Conservation (phyloP, 2,888 invertebrate species). For the Odontomyia ornata region DNA sequence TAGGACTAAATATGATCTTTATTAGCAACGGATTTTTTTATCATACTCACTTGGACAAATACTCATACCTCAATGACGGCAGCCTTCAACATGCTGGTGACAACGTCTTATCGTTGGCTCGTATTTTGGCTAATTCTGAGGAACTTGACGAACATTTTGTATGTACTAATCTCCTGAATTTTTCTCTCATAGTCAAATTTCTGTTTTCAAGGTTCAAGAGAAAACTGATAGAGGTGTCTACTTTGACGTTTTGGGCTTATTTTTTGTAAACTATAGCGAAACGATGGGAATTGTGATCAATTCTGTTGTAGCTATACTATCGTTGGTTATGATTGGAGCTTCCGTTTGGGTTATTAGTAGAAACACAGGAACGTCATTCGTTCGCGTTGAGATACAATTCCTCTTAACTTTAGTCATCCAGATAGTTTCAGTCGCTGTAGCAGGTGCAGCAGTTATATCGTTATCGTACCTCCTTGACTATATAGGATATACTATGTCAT, state of each 20-base stretch:
- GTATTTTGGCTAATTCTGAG: constrained; percentile 64
- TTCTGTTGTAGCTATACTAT: constrained; percentile 60
- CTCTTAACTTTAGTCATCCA: constrained; percentile 57
- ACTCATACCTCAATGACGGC: constrained; percentile 70
- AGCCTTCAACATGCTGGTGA: constrained; percentile 80
- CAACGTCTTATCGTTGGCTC: constrained; percentile 70
- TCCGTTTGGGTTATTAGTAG: constrained; percentile 58
- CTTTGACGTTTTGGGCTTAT: constrained; percentile 77
- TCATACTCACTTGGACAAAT: constrained; percentile 77
- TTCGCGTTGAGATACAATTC: constrained; percentile 54
- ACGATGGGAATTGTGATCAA: constrained; percentile 63
- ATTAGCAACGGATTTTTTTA: constrained; percentile 79
- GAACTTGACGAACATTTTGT: constrained; percentile 57
- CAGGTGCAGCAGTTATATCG: constrained; percentile 56
- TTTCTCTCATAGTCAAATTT: too few species aligned
- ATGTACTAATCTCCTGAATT: not conserved
- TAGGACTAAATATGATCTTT: constrained; percentile 80
- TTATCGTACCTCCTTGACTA: constrained; percentile 62
- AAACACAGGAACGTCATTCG: constrained; percentile 55
- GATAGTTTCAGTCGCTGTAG: constrained; percentile 56
- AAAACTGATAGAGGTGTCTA: constrained; percentile 65
- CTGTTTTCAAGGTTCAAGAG: too few species aligned
- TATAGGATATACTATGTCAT: constrained; percentile 66
- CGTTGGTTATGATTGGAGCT: constrained; percentile 58
- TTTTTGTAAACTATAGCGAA: constrained; percentile 73